phyloP scores from a whole-genome alignment of 2,113 vertebrate species.

The Anolis carolinensis region DNA sequence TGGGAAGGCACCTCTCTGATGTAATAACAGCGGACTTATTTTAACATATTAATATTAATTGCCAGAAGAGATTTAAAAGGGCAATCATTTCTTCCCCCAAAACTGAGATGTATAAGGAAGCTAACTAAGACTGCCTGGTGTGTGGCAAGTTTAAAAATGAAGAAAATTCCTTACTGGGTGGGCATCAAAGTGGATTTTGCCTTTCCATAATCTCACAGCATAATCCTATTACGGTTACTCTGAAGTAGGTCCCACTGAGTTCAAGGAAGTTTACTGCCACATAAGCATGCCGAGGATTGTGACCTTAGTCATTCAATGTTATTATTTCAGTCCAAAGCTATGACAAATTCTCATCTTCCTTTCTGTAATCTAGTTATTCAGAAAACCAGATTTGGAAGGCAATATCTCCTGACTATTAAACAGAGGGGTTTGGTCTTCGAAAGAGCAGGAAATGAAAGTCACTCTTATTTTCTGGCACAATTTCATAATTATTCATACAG shows the following conservation, averaged over 20 bases:
- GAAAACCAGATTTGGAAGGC: conserved; percentile 3
- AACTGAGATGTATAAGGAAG: conserved; percentile 20
- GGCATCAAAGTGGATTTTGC: neutral
- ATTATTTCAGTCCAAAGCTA: neutral
- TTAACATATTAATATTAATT: neutral
- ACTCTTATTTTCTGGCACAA: neutral
- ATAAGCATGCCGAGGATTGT: neutral
- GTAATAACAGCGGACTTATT: no score
- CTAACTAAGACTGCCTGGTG: neutral
- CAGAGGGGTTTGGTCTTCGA: neutral
- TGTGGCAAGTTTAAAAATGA: neutral
- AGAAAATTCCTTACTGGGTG: neutral
- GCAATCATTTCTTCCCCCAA: neutral
- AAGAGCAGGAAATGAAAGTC: conserved; percentile 13
- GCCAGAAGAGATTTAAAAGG: conserved; percentile 18
- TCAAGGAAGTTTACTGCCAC: neutral
- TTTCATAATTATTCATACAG: conserved; percentile 3
- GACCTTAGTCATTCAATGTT: neutral
- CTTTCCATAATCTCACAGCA: neutral
- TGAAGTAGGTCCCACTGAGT: neutral
- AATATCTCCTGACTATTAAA: neutral
- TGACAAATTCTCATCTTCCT: neutral
- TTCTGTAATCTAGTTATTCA: conserved; percentile 22
- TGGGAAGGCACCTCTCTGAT: neutral
- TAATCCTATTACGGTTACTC: neutral